Conservation (phyloP, 2,113 vertebrate species). For the Nothocercus julius region DNA sequence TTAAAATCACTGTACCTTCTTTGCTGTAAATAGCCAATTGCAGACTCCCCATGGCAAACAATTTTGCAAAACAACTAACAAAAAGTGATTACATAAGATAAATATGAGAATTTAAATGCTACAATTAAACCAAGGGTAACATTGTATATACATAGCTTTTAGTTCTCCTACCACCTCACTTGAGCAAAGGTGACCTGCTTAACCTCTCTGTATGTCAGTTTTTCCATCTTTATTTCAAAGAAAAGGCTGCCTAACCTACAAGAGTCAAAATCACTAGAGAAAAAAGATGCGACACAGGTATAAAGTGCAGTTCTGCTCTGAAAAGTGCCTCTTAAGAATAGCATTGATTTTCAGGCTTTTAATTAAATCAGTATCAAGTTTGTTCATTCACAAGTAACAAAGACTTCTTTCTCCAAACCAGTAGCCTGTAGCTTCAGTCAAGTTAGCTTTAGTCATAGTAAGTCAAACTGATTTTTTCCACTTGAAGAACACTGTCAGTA, state of each 20-base stretch:
- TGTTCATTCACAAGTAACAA: constrained; percentile 42
- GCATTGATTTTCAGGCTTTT: constrained; percentile 24
- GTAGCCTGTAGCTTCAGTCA: neutral
- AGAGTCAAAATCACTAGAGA: neutral
- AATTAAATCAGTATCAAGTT: constrained; percentile 46
- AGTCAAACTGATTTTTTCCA: neutral
- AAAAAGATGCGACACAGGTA: neutral
- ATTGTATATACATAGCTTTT: neutral
- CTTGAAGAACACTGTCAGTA: neutral
- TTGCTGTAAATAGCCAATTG: neutral
- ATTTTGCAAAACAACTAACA: neutral
- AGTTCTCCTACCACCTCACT: neutral
- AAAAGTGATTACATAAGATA: neutral
- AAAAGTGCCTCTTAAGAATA: constrained; percentile 9
- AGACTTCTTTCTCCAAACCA: constrained; percentile 29
- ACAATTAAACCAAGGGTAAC: neutral
- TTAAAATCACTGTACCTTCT: neutral
- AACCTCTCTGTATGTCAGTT: constrained; percentile 1
- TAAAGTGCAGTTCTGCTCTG: constrained; percentile 35
- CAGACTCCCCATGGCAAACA: neutral
- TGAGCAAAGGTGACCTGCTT: neutral
- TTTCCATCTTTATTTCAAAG: neutral
- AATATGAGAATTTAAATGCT: neutral
- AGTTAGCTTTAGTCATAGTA: neutral
- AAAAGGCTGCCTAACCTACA: neutral